phyloP scores from a whole-genome alignment of 2,888 invertebrate species.

The Thalpophila matura region DNA sequence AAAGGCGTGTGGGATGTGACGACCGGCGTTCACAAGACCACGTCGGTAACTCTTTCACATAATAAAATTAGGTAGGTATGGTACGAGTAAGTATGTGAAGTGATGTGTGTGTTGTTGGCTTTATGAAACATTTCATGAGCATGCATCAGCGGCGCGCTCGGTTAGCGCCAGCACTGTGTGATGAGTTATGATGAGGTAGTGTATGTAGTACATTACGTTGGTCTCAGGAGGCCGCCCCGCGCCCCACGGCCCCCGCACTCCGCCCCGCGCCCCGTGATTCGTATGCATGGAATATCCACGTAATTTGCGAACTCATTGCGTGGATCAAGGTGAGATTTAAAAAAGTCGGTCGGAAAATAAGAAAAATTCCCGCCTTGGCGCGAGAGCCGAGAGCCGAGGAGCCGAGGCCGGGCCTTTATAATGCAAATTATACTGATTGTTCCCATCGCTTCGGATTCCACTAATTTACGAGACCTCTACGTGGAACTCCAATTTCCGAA shows the following conservation, averaged over 20 bases:
- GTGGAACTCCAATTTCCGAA: constrained; percentile 49
- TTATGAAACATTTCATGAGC: neutral
- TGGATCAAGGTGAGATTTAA: constrained; percentile 79
- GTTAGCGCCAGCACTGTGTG: neutral
- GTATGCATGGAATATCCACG: constrained; percentile 81
- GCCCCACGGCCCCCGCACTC: neutral
- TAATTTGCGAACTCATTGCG: constrained; percentile 82
- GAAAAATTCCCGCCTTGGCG: constrained; percentile 38
- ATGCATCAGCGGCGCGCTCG: neutral
- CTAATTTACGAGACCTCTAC: constrained; percentile 70
- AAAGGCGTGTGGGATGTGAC: too few relatives aligned
- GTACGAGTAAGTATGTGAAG: too few relatives aligned
- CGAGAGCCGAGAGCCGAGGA: constrained; percentile 19
- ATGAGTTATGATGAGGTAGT: neutral
- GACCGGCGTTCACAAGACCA: neutral
- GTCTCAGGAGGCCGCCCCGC: neutral
- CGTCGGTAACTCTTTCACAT: too few relatives aligned
- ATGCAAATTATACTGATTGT: constrained; percentile 78
- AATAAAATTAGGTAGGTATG: too few relatives aligned
- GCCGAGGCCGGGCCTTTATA: constrained; percentile 66
- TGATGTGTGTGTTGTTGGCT: neutral
- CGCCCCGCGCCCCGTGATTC: constrained; percentile 62
- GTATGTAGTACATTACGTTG: neutral
- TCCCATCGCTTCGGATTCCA: constrained; percentile 71
- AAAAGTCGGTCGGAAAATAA: constrained; percentile 67